A percentile compares a stretch with the other conserved stretches of the same genome.
These are phyloP conservation scores for Malthinus seriepunctatus DNA, from an alignment of 2,888 invertebrate genomes.

Conservation along the genomic window DNA sequence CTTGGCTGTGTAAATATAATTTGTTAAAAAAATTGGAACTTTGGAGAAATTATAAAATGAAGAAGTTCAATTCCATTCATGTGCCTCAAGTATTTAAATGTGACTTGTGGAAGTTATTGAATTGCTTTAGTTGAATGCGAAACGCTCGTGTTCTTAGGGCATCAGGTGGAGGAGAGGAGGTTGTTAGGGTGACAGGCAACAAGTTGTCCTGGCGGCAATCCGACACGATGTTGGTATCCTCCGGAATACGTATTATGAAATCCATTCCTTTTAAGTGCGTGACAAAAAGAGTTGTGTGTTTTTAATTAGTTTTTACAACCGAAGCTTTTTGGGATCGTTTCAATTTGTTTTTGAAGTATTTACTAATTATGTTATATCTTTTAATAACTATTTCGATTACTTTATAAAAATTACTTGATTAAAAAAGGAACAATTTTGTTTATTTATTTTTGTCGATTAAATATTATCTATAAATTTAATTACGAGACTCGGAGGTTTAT, in stretches of 20 bases:
- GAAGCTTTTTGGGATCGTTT: too few species aligned
- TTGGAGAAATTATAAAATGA: conserved; percentile 23
- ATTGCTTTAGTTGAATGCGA: conserved; percentile 26
- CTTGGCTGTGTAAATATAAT: conserved; percentile 4
- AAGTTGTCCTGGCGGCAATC: conserved; percentile 46
- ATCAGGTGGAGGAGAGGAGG: conserved; percentile 30
- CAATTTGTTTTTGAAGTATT: too few species aligned
- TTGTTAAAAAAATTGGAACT: neutral
- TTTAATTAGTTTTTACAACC: too few species aligned
- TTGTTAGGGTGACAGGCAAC: conserved; percentile 45
- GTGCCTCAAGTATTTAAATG: conserved; percentile 32
- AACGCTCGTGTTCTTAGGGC: conserved; percentile 22
- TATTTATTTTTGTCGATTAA: too few species aligned
- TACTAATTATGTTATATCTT: too few species aligned
- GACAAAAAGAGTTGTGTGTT: too few species aligned
- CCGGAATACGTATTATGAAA: conserved; percentile 15
- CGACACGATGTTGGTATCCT: conserved; percentile 40
- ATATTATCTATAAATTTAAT: too few species aligned
- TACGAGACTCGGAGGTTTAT: too few species aligned
- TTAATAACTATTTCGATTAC: too few species aligned
- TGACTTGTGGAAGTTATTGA: conserved; percentile 33
- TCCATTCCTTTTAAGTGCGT: neutral
- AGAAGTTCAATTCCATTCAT: conserved; percentile 32
- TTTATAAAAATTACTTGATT: too few species aligned
- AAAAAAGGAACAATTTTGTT: too few species aligned